Percentiles rank a stretch among this genome's conserved stretches.
Conservation (phyloP, 1,140 invertebrate genomes). For the Papilio machaon region DNA sequence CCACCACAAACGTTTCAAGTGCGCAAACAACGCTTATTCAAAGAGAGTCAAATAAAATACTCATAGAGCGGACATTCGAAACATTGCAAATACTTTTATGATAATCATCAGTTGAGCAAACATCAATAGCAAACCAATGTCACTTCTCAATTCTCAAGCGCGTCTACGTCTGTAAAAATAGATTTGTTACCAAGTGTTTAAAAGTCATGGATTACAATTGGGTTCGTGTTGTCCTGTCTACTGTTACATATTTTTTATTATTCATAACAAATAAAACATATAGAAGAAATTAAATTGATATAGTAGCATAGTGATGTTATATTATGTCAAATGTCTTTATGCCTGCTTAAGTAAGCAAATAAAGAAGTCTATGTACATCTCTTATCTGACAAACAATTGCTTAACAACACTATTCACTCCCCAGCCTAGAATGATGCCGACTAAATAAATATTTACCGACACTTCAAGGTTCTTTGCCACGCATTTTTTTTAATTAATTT, state of each 20-base stretch:
- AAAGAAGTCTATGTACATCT: neutral
- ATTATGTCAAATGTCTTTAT: neutral
- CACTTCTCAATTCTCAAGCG: too few species aligned
- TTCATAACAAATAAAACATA: too few species aligned
- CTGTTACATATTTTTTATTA: too few species aligned
- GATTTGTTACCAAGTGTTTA: too few species aligned
- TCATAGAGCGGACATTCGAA: neutral
- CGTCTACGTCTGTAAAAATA: too few species aligned
- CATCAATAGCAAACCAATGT: too few species aligned
- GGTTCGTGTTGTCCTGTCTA: too few species aligned
- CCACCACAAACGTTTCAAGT: neutral
- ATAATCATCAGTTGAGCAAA: too few species aligned
- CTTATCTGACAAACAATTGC: conserved; percentile 1
- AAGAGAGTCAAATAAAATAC: neutral
- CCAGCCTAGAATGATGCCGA: neutral
- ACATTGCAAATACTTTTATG: too few species aligned
- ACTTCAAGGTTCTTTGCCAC: neutral
- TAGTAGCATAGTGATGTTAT: too few species aligned
- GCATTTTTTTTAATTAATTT: neutral
- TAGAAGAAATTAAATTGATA: too few species aligned
- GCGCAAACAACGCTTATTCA: neutral
- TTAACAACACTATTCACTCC: neutral
- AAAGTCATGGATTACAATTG: too few species aligned
- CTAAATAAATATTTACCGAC: neutral
- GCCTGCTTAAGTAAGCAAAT: neutral